phyloP scores from a whole-genome alignment of 2,113 vertebrate genomes.

The Gobius niger region DNA sequence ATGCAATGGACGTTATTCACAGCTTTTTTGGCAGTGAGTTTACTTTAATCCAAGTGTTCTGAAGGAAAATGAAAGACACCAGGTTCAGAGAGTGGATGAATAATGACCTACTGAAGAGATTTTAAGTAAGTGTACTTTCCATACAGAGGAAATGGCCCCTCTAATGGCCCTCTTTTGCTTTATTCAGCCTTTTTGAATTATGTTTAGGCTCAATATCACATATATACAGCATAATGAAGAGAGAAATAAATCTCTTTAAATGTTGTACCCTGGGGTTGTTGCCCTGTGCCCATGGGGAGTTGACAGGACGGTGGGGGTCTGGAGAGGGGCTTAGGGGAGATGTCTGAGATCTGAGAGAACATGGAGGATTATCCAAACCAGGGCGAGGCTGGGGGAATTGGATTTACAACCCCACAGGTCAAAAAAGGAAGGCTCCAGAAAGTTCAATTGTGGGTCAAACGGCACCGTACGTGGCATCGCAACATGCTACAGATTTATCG shows the following conservation, averaged over 20 bases:
- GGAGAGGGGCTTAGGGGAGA: neutral
- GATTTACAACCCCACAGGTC: neutral
- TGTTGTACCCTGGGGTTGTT: neutral
- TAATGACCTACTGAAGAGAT: no score
- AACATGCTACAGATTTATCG: neutral
- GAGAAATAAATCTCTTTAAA: neutral
- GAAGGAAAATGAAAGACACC: no score
- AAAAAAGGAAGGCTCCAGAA: neutral
- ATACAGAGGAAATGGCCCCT: no score
- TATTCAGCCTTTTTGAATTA: no score
- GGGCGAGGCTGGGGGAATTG: neutral
- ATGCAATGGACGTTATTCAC: no score
- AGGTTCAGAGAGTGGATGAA: no score
- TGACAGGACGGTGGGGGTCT: constrained; percentile 8
- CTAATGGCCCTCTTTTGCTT: no score
- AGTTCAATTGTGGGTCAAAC: constrained; percentile 2
- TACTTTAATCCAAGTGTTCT: no score
- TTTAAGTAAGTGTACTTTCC: no score
- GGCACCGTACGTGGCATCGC: neutral
- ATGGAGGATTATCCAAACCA: constrained; percentile 20
- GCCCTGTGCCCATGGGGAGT: constrained; percentile 16
- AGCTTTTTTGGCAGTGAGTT: no score
- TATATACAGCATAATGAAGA: no score
- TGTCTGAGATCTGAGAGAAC: constrained; percentile 5
- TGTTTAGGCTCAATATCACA: no score